phyloP scores from a whole-genome alignment of 2,113 vertebrate species.

The Indicator maculatus region DNA sequence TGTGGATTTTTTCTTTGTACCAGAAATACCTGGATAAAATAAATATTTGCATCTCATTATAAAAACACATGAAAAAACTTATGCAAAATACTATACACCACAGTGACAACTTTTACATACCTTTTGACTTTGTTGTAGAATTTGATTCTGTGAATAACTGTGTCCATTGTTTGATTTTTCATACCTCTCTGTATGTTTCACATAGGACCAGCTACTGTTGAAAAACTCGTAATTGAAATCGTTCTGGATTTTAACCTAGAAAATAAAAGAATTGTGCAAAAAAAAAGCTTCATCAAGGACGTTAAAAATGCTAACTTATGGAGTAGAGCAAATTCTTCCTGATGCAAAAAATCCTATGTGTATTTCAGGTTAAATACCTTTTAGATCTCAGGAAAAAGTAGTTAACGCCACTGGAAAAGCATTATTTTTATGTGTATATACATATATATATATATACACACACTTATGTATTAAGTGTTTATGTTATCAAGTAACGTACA shows the following conservation, averaged over 20 bases:
- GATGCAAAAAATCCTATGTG: background rate
- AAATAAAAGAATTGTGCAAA: background rate
- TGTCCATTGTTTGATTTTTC: background rate
- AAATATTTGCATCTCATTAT: background rate
- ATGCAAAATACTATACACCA: background rate
- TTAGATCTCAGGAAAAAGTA: background rate
- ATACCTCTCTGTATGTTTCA: constrained; percentile 60
- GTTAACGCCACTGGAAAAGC: background rate
- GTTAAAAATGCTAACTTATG: background rate
- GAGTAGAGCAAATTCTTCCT: background rate
- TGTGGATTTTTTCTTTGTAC: background rate
- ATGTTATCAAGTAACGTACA: background rate
- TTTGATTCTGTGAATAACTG: accelerated
- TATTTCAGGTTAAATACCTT: background rate
- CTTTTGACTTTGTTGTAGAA: constrained; percentile 30
- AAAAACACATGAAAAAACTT: background rate
- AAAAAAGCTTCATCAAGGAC: background rate
- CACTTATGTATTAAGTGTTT: background rate
- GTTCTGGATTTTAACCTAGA: constrained; percentile 86
- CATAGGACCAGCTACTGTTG: constrained; percentile 90
- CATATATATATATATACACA: background rate
- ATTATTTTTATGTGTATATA: no score
- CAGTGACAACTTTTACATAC: constrained; percentile 37
- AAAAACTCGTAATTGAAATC: constrained; percentile 90
- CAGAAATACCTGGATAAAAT: background rate